These are phyloP conservation scores for Pyrgilauda ruficollis DNA, from an alignment of 2,113 vertebrate species.

Conservation along the genomic window DNA sequence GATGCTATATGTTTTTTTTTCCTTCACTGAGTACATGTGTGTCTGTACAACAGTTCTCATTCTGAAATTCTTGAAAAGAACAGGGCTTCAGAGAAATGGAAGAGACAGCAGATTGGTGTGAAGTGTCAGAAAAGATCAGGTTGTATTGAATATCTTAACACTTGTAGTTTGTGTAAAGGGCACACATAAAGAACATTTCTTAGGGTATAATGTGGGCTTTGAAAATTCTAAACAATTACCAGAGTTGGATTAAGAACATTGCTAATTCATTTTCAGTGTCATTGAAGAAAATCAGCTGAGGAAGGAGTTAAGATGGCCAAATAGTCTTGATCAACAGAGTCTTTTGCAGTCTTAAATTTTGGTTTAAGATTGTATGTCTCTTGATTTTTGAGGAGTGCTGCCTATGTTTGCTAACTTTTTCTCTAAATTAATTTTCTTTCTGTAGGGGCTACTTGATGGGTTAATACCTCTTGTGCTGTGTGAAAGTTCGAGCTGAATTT, in stretches of 20 bases:
- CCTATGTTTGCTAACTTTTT: background rate
- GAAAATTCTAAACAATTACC: background rate
- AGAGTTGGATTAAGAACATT: background rate
- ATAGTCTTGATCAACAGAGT: background rate
- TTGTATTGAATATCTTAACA: background rate
- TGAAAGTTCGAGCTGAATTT: slow-evolving; percentile 17
- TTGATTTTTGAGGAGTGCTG: background rate
- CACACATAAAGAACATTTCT: background rate
- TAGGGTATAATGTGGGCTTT: background rate
- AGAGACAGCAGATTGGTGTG: background rate
- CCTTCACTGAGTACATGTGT: background rate
- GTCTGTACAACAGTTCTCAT: background rate
- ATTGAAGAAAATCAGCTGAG: background rate
- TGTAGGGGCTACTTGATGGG: slow-evolving; percentile 95
- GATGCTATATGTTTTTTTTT: accelerated
- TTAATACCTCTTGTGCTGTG: slow-evolving; percentile 61
- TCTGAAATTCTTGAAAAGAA: background rate
- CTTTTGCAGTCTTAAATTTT: background rate
- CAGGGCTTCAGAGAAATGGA: background rate
- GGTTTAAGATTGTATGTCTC: background rate
- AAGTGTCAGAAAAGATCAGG: background rate
- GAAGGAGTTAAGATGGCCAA: background rate
- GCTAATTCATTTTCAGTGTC: background rate
- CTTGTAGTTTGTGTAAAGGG: background rate
- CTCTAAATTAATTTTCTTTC: background rate